Conservation (phyloP, 1,140 invertebrate genomes). For the Drosophila kanapiae region DNA sequence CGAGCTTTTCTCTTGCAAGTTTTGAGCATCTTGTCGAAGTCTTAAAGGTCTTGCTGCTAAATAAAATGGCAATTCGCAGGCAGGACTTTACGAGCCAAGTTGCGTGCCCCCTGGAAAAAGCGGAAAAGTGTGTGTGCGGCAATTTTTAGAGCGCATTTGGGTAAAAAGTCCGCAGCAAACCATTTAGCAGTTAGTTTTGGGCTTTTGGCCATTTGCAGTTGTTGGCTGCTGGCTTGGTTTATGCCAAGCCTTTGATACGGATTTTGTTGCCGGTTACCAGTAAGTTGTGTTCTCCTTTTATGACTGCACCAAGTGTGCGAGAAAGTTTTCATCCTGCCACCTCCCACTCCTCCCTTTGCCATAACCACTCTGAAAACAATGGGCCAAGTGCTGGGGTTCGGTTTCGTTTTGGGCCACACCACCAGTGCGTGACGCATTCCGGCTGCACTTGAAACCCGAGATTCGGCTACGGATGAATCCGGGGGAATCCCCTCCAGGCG, state of each 20-base stretch:
- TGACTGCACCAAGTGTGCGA: conserved; percentile 77
- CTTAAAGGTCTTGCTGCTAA: conserved; percentile 55
- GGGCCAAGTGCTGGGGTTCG: conserved; percentile 17
- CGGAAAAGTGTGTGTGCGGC: conserved; percentile 60
- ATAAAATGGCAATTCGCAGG: conserved; percentile 50
- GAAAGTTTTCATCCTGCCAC: conserved; percentile 58
- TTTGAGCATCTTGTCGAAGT: conserved; percentile 65
- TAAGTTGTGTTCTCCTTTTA: conserved; percentile 59
- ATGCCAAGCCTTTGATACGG: conserved; percentile 65
- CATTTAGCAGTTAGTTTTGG: conserved; percentile 80
- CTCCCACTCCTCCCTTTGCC: neutral
- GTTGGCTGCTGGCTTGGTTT: conserved; percentile 55
- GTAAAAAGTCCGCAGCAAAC: conserved; percentile 58
- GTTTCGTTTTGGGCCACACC: conserved; percentile 27
- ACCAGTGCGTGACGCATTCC: conserved; percentile 75
- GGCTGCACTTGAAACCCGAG: conserved; percentile 72
- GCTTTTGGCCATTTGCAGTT: conserved; percentile 65
- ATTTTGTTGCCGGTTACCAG: conserved; percentile 47
- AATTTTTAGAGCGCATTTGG: conserved; percentile 73
- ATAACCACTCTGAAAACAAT: conserved; percentile 52
- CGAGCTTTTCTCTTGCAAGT: conserved; percentile 10
- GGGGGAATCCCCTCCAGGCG: conserved; percentile 24
- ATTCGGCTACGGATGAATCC: conserved; percentile 29
- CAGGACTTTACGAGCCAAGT: conserved; percentile 68
- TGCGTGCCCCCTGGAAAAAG: conserved; percentile 29